These are phyloP conservation scores for Clostera curtula DNA, from an alignment of 2,888 invertebrate genomes.

Conservation along the genomic window DNA sequence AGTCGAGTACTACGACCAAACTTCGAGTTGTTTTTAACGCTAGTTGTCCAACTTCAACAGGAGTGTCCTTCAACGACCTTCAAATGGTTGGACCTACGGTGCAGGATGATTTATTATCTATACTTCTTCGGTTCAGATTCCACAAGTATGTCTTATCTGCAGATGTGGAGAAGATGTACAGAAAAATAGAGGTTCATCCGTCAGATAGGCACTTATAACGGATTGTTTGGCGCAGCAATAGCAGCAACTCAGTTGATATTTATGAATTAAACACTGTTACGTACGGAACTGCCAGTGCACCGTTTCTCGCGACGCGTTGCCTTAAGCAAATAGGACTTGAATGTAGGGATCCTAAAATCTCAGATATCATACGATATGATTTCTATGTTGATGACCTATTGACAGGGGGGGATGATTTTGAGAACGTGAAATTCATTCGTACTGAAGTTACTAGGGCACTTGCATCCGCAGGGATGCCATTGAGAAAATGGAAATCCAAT, in stretches of 20 bases:
- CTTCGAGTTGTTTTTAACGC: slow-evolving; percentile 14
- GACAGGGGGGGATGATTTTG: slow-evolving; percentile 6
- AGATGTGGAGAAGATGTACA: slow-evolving; percentile 19
- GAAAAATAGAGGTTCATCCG: slow-evolving; percentile 11
- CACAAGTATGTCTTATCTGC: slow-evolving; percentile 13
- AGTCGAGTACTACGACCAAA: slow-evolving; percentile 11
- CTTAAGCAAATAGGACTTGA: slow-evolving; percentile 18
- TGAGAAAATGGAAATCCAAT: slow-evolving; percentile 22
- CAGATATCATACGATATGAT: slow-evolving; percentile 15
- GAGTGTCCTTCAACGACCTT: slow-evolving; percentile 13
- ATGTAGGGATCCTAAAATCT: slow-evolving; percentile 7
- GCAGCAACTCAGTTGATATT: slow-evolving; percentile 6
- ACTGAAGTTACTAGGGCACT: slow-evolving; percentile 8
- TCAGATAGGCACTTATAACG: slow-evolving; percentile 12
- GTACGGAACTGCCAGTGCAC: slow-evolving; percentile 22
- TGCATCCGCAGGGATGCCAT: slow-evolving; percentile 15
- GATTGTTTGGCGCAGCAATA: slow-evolving; percentile 18
- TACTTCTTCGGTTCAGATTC: slow-evolving; percentile 14
- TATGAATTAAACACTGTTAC: slow-evolving; percentile 20
- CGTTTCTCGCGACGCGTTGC: slow-evolving; percentile 19
- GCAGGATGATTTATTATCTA: slow-evolving; percentile 19
- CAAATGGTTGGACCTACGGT: slow-evolving; percentile 16
- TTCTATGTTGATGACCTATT: slow-evolving; percentile 21
- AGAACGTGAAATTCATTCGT: slow-evolving; percentile 7
- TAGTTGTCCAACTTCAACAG: slow-evolving; percentile 8